Evolutionary conservation across 1,140 invertebrate genomes (phyloP), one percentile per base, ranked within the genome.

Genomic region (Pseudomyrmex concolor): DNA sequence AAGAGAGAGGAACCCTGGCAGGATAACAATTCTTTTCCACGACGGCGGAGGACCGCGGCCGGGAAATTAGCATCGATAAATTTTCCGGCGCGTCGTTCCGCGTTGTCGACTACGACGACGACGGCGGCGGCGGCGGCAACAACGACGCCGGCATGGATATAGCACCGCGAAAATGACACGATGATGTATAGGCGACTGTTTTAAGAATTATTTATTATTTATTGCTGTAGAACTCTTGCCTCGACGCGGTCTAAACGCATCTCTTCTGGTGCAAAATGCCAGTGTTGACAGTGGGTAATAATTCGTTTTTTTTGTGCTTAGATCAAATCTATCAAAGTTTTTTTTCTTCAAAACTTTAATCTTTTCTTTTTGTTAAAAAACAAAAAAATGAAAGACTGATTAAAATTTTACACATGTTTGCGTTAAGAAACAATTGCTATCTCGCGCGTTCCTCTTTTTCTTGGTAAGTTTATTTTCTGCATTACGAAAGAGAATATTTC

Each of bases 11-110:
- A 83, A 59, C 67, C 63, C 19, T 85, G 85, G 89, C 84, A 89
- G 89, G 90, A 86, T 83, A 93, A 88, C 92, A 92, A 92, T 93
- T 92, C 91, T 93, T 93, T 92, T 89, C 85, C 83, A 64, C 71
- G 86, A 87, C 71, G 89, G 72, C 74, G 89, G 81, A 91, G 91
- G 86, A 89, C 91, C 91, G 86, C 89, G 91, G 89, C 86, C 90
- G 92, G 93, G 90, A 94, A 94, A 94, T 94, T 94, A 94, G 93
- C 93, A 94, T 93, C 93, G 92, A 94, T 94, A 94, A 94, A 94
- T 94, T 94, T 93, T 86, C 89, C 90, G 88, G 86, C 89, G 86
- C 92, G 92, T 91, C 92, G 87, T 89, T 89, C 90, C 81, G 72
- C 86, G 88, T 86, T 87, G 72, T 85, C 86, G 84, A 84, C 90